These are phyloP conservation scores for Pavo muticus DNA, from an alignment of 2,113 vertebrate genomes.

Conservation along the genomic window DNA sequence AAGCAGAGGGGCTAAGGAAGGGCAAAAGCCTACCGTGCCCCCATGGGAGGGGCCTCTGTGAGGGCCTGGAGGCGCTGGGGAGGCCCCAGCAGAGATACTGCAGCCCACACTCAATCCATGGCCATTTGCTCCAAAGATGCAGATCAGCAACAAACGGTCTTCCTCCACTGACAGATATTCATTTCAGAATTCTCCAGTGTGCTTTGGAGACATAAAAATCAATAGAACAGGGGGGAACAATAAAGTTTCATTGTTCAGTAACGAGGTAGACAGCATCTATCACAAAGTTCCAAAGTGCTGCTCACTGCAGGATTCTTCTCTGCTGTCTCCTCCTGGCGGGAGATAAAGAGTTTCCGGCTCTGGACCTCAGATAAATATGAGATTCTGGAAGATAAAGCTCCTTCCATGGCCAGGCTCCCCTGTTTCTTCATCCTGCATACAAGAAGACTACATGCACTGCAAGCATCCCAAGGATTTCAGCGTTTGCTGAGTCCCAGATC, in stretches of 20 bases:
- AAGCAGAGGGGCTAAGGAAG: background rate
- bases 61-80: fast-evolving
- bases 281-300: conserved; percentile 69
- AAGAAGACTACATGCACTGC: background rate
- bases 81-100: background rate
- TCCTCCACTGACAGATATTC: conserved; percentile 61
- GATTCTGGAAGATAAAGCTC: background rate
- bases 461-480: background rate
- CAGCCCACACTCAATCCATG: background rate
- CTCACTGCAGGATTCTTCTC: conserved; percentile 46
- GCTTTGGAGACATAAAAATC: conserved; percentile 72
- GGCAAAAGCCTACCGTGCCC: background rate
- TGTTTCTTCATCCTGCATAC: background rate
- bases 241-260: conserved; percentile 69
- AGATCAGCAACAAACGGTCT: background rate
- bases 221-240: conserved; percentile 70
- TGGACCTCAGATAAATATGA: background rate
- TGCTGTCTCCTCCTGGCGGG: background rate
- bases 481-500: background rate
- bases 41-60: background rate
- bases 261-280: conserved; percentile 61
- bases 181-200: conserved; percentile 53
- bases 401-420: background rate
- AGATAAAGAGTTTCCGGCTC: background rate
- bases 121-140: conserved; percentile 2